Percentiles rank a stretch among this genome's conserved stretches.
These are phyloP conservation scores for Galemys pyrenaicus DNA, from an alignment of 2,113 vertebrate genomes.

Conservation along the genomic window DNA sequence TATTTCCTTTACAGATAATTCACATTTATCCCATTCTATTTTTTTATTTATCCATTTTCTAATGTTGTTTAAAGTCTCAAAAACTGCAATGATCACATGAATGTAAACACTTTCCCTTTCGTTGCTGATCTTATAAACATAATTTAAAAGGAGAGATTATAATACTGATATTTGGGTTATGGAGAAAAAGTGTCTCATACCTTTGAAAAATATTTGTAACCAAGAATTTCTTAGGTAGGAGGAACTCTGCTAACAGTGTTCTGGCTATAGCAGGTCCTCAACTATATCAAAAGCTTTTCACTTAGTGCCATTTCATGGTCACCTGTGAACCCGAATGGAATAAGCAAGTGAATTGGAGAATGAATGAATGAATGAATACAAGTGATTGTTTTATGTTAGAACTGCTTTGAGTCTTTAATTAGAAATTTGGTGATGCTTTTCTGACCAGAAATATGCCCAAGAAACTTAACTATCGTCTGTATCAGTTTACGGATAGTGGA, in stretches of 20 bases:
- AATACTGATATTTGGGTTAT: conserved; percentile 5
- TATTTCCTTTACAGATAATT: not conserved
- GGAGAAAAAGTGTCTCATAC: not conserved
- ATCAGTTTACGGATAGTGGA: not conserved
- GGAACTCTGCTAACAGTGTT: not conserved
- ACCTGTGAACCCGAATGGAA: not conserved
- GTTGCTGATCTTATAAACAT: not conserved
- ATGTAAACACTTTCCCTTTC: not conserved
- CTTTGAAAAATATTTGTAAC: conserved; percentile 11
- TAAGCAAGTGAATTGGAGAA: not conserved
- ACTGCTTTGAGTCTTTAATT: not conserved
- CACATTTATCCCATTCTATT: not conserved
- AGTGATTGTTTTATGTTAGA: not conserved
- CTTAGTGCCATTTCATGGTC: not conserved
- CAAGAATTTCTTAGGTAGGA: not conserved
- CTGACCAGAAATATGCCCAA: not conserved
- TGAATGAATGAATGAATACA: not conserved
- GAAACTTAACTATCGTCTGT: not conserved
- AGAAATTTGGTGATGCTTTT: not conserved
- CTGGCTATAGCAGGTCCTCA: not conserved
- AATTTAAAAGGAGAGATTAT: conserved; percentile 2
- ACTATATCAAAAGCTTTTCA: not conserved
- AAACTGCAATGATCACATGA: not conserved
- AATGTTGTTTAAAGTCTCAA: not conserved
- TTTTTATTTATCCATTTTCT: conserved; percentile 27